Percentiles rank a stretch among this genome's conserved stretches.
These are phyloP conservation scores for Ivindomyrus marchei DNA, from an alignment of 2,113 vertebrate genomes.

Conservation along the genomic window DNA sequence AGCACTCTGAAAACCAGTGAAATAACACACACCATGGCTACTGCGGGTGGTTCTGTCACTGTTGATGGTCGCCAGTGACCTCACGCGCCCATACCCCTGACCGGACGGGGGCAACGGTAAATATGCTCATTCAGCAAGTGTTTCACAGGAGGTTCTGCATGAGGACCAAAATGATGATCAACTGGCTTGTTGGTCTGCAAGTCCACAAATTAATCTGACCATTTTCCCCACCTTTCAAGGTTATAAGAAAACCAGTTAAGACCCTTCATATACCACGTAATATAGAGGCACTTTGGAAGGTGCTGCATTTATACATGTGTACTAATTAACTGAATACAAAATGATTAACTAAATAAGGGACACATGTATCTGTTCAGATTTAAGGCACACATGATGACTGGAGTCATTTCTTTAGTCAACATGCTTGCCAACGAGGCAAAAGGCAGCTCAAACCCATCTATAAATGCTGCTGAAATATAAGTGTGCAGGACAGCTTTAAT, in stretches of 20 bases:
- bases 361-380: background rate
- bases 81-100: background rate
- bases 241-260: background rate
- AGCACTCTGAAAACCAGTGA: background rate
- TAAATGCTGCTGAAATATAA: background rate
- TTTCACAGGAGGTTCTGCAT: constrained; percentile 49
- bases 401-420: background rate
- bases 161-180: background rate
- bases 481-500: background rate
- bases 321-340: background rate
- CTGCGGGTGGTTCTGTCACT: background rate
- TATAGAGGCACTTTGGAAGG: background rate
- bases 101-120: background rate
- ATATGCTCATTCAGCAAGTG: constrained; percentile 33
- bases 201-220: background rate
- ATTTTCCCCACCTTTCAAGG: background rate
- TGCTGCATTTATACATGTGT: background rate
- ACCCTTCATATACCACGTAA: background rate
- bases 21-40: background rate
- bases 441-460: background rate
- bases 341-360: background rate
- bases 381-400: background rate
- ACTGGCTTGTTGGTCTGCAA: background rate
- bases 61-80: constrained; percentile 18
- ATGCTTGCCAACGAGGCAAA: background rate